Evolutionary conservation across 2,797 vertebrate species (phyloP).

Genomic region (Mastacembelus armatus): DNA sequence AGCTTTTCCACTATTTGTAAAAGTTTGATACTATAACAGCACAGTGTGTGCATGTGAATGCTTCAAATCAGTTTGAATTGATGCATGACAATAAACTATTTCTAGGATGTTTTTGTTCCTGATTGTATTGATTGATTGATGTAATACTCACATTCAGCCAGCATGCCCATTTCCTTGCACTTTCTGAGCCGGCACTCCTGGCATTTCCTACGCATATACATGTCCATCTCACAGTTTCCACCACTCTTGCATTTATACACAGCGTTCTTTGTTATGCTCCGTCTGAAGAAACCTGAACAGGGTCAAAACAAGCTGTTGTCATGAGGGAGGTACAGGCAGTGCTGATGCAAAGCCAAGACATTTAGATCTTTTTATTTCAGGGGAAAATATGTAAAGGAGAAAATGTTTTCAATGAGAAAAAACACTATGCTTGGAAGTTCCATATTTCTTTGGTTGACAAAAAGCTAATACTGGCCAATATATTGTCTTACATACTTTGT

Average conservation of each 20-base stretch:
- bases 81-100: neutral
- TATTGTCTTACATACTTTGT: no score
- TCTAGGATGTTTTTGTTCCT: neutral
- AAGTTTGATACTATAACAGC: neutral
- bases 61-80: neutral
- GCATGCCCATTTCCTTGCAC: conserved; percentile 98
- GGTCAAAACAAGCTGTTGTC: neutral
- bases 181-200: conserved; percentile 97
- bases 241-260: conserved; percentile 98
- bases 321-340: neutral
- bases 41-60: neutral
- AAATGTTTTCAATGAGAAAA: neutral
- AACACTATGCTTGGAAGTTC: no score
- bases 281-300: conserved; percentile 93
- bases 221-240: conserved; percentile 99
- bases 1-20: conserved; percentile 43
- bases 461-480: no score
- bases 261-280: conserved; percentile 98
- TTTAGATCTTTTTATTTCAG: no score
- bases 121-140: no score
- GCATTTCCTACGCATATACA: conserved; percentile 99
- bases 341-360: neutral
- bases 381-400: neutral
- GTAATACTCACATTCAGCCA: conserved; percentile 96
- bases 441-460: no score